These are phyloP conservation scores for Siniperca scherzeri DNA, from an alignment of 2,797 vertebrate species.

Conservation along the genomic window DNA sequence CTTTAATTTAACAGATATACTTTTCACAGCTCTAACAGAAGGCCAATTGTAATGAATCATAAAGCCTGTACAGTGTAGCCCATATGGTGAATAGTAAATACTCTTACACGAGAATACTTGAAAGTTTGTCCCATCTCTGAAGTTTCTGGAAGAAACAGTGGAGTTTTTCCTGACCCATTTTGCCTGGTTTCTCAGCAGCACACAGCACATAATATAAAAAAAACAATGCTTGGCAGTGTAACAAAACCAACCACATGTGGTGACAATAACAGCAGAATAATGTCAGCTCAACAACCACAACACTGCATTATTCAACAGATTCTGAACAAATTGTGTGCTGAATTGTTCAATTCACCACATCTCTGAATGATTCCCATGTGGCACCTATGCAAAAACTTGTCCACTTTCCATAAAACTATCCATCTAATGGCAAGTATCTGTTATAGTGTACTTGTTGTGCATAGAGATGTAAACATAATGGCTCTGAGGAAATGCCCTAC, in stretches of 20 bases:
- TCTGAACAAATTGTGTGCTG: slow-evolving; percentile 36
- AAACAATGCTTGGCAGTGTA: slow-evolving; percentile 39
- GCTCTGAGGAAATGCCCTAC: slow-evolving; percentile 19
- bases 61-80: neutral
- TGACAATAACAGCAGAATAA: slow-evolving; percentile 58
- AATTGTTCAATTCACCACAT: slow-evolving; percentile 29
- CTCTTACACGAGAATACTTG: neutral
- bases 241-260: slow-evolving; percentile 50
- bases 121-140: neutral
- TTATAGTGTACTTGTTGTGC: neutral
- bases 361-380: slow-evolving; percentile 1
- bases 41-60: slow-evolving; percentile 6
- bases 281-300: slow-evolving; percentile 49
- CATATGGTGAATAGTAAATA: neutral
- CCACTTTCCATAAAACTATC: slow-evolving; percentile 21
- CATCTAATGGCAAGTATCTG: slow-evolving; percentile 16
- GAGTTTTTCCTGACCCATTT: slow-evolving; percentile 33
- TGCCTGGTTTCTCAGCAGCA: slow-evolving; percentile 39
- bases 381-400: neutral
- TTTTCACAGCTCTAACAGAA: slow-evolving; percentile 8
- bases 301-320: slow-evolving; percentile 55
- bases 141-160: neutral
- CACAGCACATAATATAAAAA: slow-evolving; percentile 9
- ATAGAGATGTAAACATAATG: slow-evolving; percentile 25
- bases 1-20: slow-evolving; percentile 41